Percentiles rank a stretch among this genome's conserved stretches.
Conservation (phyloP, 2,888 invertebrate species). For the Anthoptus insignis region DNA sequence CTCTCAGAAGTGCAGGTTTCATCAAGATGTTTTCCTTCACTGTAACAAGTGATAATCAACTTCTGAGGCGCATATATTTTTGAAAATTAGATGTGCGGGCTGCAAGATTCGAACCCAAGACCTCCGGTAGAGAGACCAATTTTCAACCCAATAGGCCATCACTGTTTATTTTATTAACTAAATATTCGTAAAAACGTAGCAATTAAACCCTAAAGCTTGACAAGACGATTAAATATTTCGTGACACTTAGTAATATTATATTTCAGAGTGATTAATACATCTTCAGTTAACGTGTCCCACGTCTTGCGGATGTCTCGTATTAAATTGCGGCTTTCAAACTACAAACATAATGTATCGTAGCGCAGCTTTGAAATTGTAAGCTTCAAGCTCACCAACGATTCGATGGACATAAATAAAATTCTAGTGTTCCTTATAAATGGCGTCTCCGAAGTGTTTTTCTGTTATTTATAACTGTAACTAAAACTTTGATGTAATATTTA, state of each 20-base stretch:
- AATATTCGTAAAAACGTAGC: background rate
- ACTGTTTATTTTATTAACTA: too few relatives aligned
- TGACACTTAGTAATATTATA: conserved; percentile 8
- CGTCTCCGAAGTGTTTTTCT: conserved; percentile 4
- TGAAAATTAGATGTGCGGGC: too few relatives aligned
- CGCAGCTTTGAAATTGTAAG: conserved; percentile 54
- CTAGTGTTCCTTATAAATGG: conserved; percentile 12
- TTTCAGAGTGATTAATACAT: conserved; percentile 12
- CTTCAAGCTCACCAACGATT: conserved; percentile 13
- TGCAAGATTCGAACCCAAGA: too few relatives aligned
- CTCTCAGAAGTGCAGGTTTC: too few relatives aligned
- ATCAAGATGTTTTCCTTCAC: too few relatives aligned
- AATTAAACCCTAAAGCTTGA: background rate
- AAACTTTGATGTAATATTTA: conserved; percentile 18
- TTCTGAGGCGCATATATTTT: too few relatives aligned
- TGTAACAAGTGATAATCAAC: too few relatives aligned
- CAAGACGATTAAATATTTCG: background rate
- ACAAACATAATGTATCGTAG: conserved; percentile 3
- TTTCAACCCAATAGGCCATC: too few relatives aligned
- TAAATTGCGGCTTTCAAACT: conserved; percentile 53
- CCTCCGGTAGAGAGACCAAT: too few relatives aligned
- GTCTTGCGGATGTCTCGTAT: conserved; percentile 56
- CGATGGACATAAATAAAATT: conserved; percentile 44
- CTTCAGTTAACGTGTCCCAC: conserved; percentile 14
- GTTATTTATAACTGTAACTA: conserved; percentile 16